phyloP scores from a whole-genome alignment of 2,888 invertebrate species.

The Anthrax anthrax region DNA sequence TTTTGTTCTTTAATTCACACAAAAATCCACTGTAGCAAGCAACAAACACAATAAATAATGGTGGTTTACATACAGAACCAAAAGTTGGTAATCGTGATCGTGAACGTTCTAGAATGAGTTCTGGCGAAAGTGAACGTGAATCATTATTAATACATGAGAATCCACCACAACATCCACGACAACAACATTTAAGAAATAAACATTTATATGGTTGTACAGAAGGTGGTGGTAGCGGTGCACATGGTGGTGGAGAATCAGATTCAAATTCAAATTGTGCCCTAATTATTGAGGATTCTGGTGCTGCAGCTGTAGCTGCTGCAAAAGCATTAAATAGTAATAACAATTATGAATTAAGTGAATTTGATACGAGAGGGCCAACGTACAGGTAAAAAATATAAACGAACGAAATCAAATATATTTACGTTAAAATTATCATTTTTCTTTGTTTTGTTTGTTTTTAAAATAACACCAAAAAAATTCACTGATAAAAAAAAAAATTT shows the following conservation, averaged over 20 bases:
- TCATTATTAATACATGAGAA: conserved; percentile 15
- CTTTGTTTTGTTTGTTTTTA: too few relatives aligned
- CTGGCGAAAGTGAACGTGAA: conserved; percentile 18
- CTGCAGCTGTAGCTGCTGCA: conserved; percentile 32
- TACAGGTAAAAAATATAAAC: conserved; percentile 19
- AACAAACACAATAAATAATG: conserved; percentile 16
- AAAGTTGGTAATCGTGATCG: conserved; percentile 17
- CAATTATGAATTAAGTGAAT: conserved; percentile 65
- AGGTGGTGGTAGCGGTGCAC: conserved; percentile 7
- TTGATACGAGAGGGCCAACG: conserved; percentile 33
- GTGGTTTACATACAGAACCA: conserved; percentile 16
- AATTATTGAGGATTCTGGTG: conserved; percentile 33
- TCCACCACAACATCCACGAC: conserved; percentile 9
- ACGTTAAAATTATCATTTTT: too few relatives aligned
- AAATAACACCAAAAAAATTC: too few relatives aligned
- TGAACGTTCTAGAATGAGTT: conserved; percentile 16
- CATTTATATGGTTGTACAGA: conserved; percentile 14
- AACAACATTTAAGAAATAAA: conserved; percentile 11
- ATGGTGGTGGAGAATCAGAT: conserved; percentile 40
- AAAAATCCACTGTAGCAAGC: conserved; percentile 13
- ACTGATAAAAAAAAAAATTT: too few relatives aligned
- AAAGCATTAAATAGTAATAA: conserved; percentile 59
- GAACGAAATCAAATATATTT: too few relatives aligned
- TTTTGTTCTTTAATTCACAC: too few relatives aligned
- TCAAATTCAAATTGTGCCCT: conserved; percentile 44